Conservation (phyloP, 2,797 vertebrate genomes). For the Champsocephalus esox region DNA sequence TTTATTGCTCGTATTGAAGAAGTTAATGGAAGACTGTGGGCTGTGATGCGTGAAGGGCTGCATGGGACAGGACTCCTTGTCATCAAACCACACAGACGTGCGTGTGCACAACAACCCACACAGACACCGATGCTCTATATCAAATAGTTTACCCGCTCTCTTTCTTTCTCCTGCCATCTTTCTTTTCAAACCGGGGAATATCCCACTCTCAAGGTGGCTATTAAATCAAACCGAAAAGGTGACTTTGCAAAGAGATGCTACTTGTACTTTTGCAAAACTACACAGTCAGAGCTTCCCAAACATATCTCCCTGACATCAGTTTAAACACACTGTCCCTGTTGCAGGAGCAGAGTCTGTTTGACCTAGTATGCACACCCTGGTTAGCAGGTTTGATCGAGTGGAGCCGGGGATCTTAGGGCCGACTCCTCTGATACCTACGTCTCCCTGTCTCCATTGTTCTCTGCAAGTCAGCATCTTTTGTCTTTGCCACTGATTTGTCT, state of each 20-base stretch:
- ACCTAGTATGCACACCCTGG: slow-evolving; percentile 69
- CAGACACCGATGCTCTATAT: slow-evolving; percentile 56
- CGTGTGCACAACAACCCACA: slow-evolving; percentile 35
- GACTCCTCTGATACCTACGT: slow-evolving; percentile 81
- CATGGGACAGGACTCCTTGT: slow-evolving; percentile 57
- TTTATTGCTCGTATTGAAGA: slow-evolving; percentile 74
- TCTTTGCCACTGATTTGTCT: slow-evolving; percentile 86
- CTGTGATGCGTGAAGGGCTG: slow-evolving; percentile 73
- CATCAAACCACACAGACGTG: slow-evolving; percentile 58
- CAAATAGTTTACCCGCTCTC: slow-evolving; percentile 62
- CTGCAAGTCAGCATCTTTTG: slow-evolving; percentile 86
- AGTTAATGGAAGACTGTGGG: slow-evolving; percentile 70
- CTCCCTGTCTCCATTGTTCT: slow-evolving; percentile 84
- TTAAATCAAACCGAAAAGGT: slow-evolving; percentile 66
- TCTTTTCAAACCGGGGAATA: slow-evolving; percentile 63
- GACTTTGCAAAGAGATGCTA: slow-evolving; percentile 63
- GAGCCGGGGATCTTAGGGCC: slow-evolving; percentile 75
- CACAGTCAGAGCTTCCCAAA: slow-evolving; percentile 34
- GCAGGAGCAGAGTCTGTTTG: slow-evolving; percentile 63
- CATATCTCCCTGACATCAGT: slow-evolving; percentile 24
- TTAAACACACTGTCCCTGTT: slow-evolving; percentile 51
- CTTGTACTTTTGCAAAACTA: slow-evolving; percentile 34
- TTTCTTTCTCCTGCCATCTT: slow-evolving; percentile 51
- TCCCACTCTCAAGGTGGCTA: slow-evolving; percentile 57
- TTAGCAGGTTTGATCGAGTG: slow-evolving; percentile 78